Evolutionary conservation across 2,113 vertebrate genomes (phyloP).

Genomic region (Oxyura jamaicensis): DNA sequence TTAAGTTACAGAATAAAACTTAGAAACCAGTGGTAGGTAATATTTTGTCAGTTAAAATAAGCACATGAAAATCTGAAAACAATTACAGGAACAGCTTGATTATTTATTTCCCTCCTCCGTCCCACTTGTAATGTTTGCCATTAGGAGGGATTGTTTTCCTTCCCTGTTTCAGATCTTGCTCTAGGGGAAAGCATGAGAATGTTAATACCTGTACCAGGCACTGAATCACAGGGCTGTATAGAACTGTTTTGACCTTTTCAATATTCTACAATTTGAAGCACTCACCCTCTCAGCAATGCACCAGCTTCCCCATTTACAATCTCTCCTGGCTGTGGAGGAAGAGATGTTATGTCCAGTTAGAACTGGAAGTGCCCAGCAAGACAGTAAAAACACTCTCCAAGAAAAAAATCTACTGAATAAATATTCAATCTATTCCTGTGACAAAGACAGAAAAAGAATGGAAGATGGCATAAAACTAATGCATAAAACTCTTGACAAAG

Average conservation of each 20-base stretch:
- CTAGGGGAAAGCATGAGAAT: background rate
- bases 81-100: background rate
- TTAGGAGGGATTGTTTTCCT: background rate
- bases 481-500: background rate
- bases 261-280: conserved; percentile 4
- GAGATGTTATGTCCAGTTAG: background rate
- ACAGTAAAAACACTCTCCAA: background rate
- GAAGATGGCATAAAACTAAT: conserved; percentile 15
- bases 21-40: background rate
- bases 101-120: background rate
- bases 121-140: background rate
- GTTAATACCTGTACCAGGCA: background rate
- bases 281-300: background rate
- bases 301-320: background rate
- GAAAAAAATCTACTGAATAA: background rate
- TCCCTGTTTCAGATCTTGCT: background rate
- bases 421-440: background rate
- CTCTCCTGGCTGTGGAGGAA: background rate
- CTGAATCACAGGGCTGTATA: background rate
- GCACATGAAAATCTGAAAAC: background rate
- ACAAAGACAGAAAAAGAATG: background rate
- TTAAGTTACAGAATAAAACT: background rate
- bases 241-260: conserved; percentile 48
- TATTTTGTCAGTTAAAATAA: background rate
- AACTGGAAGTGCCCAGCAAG: background rate